phyloP scores from a whole-genome alignment of 1,140 invertebrate species.

The Matsumurasca onukii region DNA sequence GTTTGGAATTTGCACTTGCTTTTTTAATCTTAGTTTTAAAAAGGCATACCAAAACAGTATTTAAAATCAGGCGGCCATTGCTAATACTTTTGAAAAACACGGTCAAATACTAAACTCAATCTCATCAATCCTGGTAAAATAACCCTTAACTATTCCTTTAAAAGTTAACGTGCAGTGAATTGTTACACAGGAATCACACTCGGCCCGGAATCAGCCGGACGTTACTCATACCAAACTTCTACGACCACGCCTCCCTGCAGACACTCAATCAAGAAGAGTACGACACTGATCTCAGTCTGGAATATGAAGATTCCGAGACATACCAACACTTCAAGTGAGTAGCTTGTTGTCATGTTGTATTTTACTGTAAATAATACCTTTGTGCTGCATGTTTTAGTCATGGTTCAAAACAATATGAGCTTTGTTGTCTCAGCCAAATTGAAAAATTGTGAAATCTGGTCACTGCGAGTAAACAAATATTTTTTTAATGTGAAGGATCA shows the following conservation, averaged over 20 bases:
- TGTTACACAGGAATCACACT: constrained; percentile 75
- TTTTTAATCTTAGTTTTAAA: no score
- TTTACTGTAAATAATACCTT: not conserved
- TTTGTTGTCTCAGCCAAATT: not conserved
- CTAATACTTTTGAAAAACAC: no score
- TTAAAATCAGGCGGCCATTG: no score
- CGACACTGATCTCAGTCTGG: constrained; percentile 77
- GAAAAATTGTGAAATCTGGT: not conserved
- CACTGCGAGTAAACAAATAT: no score
- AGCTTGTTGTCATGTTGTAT: not conserved
- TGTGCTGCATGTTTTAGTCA: not conserved
- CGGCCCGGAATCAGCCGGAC: constrained; percentile 67
- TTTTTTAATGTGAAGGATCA: no score
- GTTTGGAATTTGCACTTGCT: no score
- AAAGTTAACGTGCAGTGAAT: no score
- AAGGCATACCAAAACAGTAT: no score
- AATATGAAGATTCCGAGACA: constrained; percentile 81
- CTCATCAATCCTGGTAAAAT: no score
- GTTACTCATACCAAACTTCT: constrained; percentile 81
- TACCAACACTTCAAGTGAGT: constrained; percentile 67
- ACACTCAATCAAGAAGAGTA: constrained; percentile 70
- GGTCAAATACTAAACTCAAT: no score
- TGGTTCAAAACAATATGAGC: not conserved
- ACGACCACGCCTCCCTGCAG: constrained; percentile 77
- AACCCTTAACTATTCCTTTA: no score